phyloP scores from a whole-genome alignment of 2,888 invertebrate genomes.

The Oligia fasciuncula region DNA sequence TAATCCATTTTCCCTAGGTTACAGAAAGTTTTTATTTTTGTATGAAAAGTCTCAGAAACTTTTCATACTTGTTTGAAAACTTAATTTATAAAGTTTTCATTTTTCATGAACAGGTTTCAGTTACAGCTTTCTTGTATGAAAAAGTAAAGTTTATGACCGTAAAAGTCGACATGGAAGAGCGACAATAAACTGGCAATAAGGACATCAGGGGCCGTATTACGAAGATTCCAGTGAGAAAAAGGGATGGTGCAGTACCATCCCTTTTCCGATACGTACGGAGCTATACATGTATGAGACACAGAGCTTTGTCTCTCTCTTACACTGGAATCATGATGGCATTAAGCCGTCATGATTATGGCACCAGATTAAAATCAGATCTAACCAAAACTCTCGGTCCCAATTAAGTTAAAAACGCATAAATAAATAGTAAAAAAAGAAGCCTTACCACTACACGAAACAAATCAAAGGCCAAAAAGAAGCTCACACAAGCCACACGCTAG shows the following conservation, averaged over 20 bases:
- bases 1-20: not conserved
- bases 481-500: constrained; percentile 67
- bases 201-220: not conserved
- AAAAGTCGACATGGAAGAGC: not conserved
- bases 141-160: not conserved
- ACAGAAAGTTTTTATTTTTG: not conserved
- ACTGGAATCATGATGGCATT: not conserved
- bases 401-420: constrained; percentile 24
- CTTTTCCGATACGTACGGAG: too few species aligned
- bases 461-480: constrained; percentile 62
- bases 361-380: not conserved
- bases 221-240: not conserved
- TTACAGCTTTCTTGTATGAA: not conserved
- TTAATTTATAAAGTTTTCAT: too few species aligned
- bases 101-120: not conserved
- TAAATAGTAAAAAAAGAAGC: constrained; percentile 51
- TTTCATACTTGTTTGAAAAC: not conserved
- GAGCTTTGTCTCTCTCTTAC: not conserved
- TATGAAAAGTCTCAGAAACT: too few species aligned
- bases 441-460: constrained; percentile 56
- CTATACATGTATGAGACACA: too few species aligned
- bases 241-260: not conserved
- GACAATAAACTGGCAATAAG: not conserved
- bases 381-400: constrained; percentile 12
- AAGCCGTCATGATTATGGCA: not conserved